phyloP scores from a whole-genome alignment of 2,797 vertebrate species.

The Anguilla marmorata region DNA sequence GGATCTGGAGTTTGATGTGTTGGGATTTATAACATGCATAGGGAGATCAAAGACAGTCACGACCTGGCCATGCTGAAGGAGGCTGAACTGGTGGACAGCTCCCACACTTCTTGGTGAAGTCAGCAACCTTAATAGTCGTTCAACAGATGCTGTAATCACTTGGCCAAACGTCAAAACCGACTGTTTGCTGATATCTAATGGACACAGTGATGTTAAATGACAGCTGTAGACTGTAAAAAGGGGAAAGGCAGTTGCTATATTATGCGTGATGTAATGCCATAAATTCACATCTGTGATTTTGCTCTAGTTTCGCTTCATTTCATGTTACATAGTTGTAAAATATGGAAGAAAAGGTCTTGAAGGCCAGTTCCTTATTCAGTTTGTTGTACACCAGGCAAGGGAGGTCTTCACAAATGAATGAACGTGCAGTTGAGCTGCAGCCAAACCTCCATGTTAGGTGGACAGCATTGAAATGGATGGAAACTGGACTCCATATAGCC shows the following conservation, averaged over 20 bases:
- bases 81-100: neutral
- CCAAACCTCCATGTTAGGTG: neutral
- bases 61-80: neutral
- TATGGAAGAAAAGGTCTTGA: neutral
- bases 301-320: neutral
- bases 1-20: neutral
- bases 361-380: neutral
- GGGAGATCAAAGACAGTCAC: neutral
- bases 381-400: neutral
- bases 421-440: neutral
- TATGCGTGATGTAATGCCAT: neutral
- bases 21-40: neutral
- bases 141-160: neutral
- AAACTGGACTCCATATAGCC: neutral
- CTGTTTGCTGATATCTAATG: neutral
- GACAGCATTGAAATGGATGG: neutral
- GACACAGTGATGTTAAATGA: neutral
- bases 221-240: conserved; percentile 1
- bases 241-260: neutral
- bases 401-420: neutral
- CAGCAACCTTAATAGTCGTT: neutral
- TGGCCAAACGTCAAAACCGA: neutral
- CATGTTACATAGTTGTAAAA: neutral
- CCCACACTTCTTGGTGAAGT: neutral
- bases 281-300: neutral